These are phyloP conservation scores for Hemicordylus capensis DNA, from an alignment of 2,113 vertebrate species.

Conservation along the genomic window DNA sequence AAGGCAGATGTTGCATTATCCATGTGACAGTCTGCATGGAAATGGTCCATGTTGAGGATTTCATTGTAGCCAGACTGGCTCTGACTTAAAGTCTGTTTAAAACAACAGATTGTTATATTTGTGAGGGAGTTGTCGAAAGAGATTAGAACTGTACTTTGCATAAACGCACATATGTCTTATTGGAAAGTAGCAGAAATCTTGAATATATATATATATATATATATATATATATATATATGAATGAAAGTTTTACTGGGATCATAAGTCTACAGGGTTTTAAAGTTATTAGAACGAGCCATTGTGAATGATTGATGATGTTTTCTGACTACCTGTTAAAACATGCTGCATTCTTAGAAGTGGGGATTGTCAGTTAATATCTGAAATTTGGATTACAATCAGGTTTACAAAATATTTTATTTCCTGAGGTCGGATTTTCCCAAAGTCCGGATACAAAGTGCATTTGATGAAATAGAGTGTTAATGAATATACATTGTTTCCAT, in stretches of 20 bases:
- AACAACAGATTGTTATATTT: background rate
- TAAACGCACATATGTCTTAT: background rate
- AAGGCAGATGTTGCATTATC: background rate
- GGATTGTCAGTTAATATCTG: background rate
- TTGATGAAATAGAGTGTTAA: background rate
- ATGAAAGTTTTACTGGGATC: too few relatives aligned
- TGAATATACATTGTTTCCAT: slow-evolving; percentile 2
- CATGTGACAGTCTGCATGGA: too few relatives aligned
- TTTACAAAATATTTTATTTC: background rate
- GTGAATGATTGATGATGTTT: background rate
- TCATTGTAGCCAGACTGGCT: background rate
- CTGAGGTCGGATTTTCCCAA: background rate
- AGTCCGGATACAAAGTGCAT: background rate
- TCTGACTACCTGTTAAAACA: background rate
- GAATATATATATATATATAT: background rate
- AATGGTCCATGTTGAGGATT: background rate
- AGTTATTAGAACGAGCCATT: slow-evolving; percentile 4
- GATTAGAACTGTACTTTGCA: background rate
- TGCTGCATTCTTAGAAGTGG: background rate
- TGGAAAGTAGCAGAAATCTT: background rate
- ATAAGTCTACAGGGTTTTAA: background rate
- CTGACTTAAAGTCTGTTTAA: background rate
- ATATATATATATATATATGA: background rate
- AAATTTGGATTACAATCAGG: background rate
- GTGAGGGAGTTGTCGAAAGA: background rate